Evolutionary conservation across 2,113 vertebrate genomes (phyloP).

Genomic region (Hyla sarda): DNA sequence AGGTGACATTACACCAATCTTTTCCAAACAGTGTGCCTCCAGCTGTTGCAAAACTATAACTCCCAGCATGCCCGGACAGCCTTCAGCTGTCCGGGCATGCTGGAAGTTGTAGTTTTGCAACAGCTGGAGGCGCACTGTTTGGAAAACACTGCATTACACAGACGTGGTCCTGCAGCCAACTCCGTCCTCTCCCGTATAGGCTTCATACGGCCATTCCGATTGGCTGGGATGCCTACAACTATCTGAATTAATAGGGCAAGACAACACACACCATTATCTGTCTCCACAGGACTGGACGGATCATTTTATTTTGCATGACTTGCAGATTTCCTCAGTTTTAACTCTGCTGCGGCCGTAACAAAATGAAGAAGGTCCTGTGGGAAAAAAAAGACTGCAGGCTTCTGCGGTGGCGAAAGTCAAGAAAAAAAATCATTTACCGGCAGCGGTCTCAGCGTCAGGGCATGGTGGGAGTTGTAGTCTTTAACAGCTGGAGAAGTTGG

Average conservation of each 20-base stretch:
- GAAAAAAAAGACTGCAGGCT: background rate
- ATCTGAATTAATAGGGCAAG: slow-evolving; percentile 37
- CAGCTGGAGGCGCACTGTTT: too few species aligned
- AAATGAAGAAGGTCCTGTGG: background rate
- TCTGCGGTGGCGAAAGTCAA: background rate
- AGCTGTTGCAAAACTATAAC: too few species aligned
- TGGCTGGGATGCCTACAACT: background rate
- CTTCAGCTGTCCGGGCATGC: too few species aligned
- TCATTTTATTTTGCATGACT: slow-evolving; percentile 30
- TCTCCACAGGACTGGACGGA: slow-evolving; percentile 7
- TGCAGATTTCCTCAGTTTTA: slow-evolving; percentile 21
- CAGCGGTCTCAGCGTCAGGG: background rate
- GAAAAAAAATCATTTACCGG: background rate
- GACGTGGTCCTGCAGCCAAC: background rate
- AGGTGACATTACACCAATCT: too few species aligned
- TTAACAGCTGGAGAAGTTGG: background rate
- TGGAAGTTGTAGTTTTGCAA: too few species aligned
- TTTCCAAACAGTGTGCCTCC: too few species aligned
- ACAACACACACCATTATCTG: slow-evolving; percentile 34
- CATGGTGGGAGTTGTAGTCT: background rate
- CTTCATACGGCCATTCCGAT: background rate
- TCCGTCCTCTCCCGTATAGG: background rate
- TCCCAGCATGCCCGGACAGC: too few species aligned
- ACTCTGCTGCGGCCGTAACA: background rate
- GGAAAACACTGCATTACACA: too few species aligned